These are phyloP conservation scores for Capitulum mitella DNA, from an alignment of 2,888 invertebrate species.

Conservation along the genomic window DNA sequence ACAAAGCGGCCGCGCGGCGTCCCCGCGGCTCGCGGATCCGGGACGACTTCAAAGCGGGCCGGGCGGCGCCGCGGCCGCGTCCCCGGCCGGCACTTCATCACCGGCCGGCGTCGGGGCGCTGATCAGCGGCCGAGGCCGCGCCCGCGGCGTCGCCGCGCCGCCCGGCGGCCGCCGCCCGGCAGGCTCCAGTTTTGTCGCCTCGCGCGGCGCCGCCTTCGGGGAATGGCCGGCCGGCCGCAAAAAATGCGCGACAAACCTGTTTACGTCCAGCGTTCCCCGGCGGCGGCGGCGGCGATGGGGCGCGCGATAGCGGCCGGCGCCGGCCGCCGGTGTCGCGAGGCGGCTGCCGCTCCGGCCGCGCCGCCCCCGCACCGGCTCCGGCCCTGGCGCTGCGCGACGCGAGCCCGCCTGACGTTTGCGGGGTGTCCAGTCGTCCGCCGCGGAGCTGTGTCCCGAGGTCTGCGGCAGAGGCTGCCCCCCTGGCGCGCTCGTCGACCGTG, in stretches of 20 bases:
- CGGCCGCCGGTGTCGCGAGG: neutral
- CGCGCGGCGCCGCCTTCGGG: neutral
- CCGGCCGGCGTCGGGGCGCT: neutral
- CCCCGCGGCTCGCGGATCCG: neutral
- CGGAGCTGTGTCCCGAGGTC: no score
- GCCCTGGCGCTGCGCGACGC: neutral
- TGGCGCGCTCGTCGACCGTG: no score
- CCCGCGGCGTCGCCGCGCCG: no score
- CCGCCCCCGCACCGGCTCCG: no score
- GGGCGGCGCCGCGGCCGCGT: neutral
- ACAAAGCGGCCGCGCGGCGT: neutral
- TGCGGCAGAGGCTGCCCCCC: no score
- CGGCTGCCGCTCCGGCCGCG: no score
- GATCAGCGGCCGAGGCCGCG: neutral
- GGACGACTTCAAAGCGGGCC: neutral
- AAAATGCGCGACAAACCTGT: neutral
- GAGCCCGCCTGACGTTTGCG: neutral
- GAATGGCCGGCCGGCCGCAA: conserved; percentile 10
- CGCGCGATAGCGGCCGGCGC: no score
- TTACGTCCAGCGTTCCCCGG: neutral
- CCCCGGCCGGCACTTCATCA: neutral
- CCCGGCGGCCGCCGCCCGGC: neutral
- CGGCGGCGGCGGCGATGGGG: no score
- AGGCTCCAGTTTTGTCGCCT: conserved; percentile 15
- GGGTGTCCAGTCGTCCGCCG: no score